A percentile compares a stretch with the other conserved stretches of the same genome.
These are phyloP conservation scores for Pipistrellus kuhlii DNA, from an alignment of 2,797 vertebrate genomes.

Conservation along the genomic window DNA sequence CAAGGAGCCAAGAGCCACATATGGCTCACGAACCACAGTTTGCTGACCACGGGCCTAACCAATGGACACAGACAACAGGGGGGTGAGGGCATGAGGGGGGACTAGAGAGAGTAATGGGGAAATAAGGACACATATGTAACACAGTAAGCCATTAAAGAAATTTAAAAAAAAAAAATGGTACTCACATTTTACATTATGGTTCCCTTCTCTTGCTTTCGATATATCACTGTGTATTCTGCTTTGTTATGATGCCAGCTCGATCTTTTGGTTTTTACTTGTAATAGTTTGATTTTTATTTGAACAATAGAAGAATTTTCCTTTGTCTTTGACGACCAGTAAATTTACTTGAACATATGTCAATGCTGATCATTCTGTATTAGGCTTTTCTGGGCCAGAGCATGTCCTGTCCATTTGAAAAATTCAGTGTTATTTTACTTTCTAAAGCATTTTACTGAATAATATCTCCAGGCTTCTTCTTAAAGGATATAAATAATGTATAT, in stretches of 20 bases:
- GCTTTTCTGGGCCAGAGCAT: background rate
- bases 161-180: background rate
- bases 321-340: background rate
- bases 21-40: no score
- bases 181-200: background rate
- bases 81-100: no score
- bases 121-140: no score
- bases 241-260: background rate
- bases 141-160: no score
- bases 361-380: background rate
- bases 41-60: no score
- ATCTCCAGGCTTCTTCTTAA: slow-evolving; percentile 8
- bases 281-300: background rate
- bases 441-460: slow-evolving; percentile 16
- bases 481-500: background rate
- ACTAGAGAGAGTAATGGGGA: no score
- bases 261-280: background rate
- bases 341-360: background rate
- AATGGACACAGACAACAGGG: no score
- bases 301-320: background rate
- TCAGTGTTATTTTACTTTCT: background rate
- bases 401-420: background rate
- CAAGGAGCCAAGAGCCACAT: no score
- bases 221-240: background rate
- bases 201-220: background rate